Base-by-base conservation (phyloP, 2,113 vertebrate genomes). In the Ptilorrhoa leucosticta region DNA sequence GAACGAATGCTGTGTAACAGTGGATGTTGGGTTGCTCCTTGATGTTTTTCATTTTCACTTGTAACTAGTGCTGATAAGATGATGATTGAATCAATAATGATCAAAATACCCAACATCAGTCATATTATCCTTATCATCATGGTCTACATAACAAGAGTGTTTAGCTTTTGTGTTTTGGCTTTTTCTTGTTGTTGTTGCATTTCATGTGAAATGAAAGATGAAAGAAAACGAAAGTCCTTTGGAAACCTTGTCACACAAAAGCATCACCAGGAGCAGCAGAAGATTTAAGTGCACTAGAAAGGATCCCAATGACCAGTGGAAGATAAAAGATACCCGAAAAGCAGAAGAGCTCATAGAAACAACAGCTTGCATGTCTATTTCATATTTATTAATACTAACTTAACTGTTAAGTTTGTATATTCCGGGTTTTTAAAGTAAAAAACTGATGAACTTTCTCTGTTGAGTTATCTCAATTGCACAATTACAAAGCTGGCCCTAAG, bases 21-120 rank as follows among this genome's bases (percentile, higher is more conserved):
- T 7, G 95, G 88, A 57, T 88, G 66, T 57, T 51, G 70, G 28
- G 92, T 94, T 93, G 95, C 14, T 95, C 42, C 95, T 92, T 90
- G 78, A 56, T 1, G 85, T 2, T 73, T 88, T 88, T 90, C 88
- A 45, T 60, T 87, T 76, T 95, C 88, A 61, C 37, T 95, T 90
- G 92, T 88, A 91, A 92, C 90, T 90, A 80, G 61, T 68, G 44
- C 71, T 90, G 82, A 39, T 88, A 94, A 93, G 92, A 95, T 80
- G 90, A 93, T 76, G 90, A 93, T 83, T 65, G 76, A 97, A 94
- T 93, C 66, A 94, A 94, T 93, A 87, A 72, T 66, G 57, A 96
- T 91, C 56, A 94, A 70, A 84, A 96, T 86, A 89, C 65, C 51
- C 27, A 51, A 27, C 31, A 60, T 12, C 23, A 75, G 37, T 63